phyloP scores from a whole-genome alignment of 2,113 vertebrate genomes.

The Pelobates fuscus region DNA sequence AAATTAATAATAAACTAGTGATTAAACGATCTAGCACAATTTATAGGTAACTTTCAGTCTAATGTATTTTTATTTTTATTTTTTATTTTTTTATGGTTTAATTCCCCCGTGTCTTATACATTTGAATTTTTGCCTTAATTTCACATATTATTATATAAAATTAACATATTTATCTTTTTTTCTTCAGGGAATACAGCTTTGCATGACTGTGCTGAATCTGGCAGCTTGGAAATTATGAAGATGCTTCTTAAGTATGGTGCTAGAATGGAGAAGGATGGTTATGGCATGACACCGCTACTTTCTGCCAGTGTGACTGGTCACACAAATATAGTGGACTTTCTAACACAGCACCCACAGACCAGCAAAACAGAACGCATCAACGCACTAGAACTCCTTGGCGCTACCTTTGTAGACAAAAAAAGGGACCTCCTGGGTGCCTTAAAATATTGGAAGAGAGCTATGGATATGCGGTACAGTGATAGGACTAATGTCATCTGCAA shows the following conservation, averaged over 20 bases:
- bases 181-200: conserved; percentile 92
- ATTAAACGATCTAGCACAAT: too few relatives aligned
- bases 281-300: conserved; percentile 95
- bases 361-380: conserved; percentile 86
- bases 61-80: too few relatives aligned
- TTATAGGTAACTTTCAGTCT: too few relatives aligned
- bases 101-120: too few relatives aligned
- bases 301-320: conserved; percentile 97
- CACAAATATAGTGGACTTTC: conserved; percentile 95
- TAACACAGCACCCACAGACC: conserved; percentile 87
- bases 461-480: conserved; percentile 92
- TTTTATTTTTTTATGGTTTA: too few relatives aligned
- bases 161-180: conserved; percentile 49
- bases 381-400: conserved; percentile 91
- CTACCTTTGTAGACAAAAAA: conserved; percentile 97
- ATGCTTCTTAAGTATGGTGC: conserved; percentile 95
- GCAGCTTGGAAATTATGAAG: conserved; percentile 97
- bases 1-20: too few relatives aligned
- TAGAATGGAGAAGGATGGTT: conserved; percentile 95
- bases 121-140: too few relatives aligned
- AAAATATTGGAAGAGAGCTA: conserved; percentile 97
- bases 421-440: conserved; percentile 93
- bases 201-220: conserved; percentile 97
- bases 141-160: too few relatives aligned
- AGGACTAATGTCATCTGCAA: conserved; percentile 82